Percentiles rank a stretch among this genome's conserved stretches.
Conservation (phyloP, 2,888 invertebrate species). For the Idaea dimidiata region DNA sequence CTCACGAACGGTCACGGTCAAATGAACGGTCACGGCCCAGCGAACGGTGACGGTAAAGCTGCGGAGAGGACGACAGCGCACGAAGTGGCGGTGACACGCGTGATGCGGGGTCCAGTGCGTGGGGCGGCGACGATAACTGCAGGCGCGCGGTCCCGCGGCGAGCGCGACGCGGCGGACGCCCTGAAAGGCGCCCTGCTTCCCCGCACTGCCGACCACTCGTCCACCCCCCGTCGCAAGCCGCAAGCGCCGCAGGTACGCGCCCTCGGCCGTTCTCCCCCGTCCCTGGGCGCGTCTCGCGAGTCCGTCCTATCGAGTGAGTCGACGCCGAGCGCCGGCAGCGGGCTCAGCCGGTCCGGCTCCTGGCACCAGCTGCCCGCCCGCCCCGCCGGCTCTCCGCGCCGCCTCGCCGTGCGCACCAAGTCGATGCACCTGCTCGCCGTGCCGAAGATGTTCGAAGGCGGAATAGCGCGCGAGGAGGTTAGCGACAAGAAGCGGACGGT, state of each 20-base stretch:
- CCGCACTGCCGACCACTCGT: conserved; percentile 49
- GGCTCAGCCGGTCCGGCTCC: conserved; percentile 85
- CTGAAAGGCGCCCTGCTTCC: conserved; percentile 73
- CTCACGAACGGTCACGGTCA: conserved; percentile 23
- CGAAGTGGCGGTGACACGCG: conserved; percentile 83
- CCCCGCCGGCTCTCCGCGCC: conserved; percentile 66
- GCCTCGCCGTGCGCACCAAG: conserved; percentile 81
- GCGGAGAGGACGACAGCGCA: conserved; percentile 75
- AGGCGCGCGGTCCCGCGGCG: conserved; percentile 79
- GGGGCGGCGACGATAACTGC: conserved; percentile 85
- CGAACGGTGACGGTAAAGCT: conserved; percentile 50
- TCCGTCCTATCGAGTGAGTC: conserved; percentile 59
- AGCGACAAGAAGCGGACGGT: conserved; percentile 86
- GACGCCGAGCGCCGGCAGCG: conserved; percentile 48
- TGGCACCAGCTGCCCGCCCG: conserved; percentile 86
- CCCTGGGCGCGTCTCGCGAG: conserved; percentile 59
- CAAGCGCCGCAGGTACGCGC: conserved; percentile 47
- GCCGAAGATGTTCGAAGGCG: conserved; percentile 91
- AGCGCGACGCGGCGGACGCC: conserved; percentile 59
- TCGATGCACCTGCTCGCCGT: conserved; percentile 87
- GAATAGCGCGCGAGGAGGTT: conserved; percentile 84
- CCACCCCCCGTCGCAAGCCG: conserved; percentile 52
- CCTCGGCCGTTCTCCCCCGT: conserved; percentile 38
- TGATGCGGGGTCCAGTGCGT: conserved; percentile 88
- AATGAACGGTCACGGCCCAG: conserved; percentile 38